phyloP scores from a whole-genome alignment of 1,140 invertebrate genomes.

The Lutraria rhynchaena region DNA sequence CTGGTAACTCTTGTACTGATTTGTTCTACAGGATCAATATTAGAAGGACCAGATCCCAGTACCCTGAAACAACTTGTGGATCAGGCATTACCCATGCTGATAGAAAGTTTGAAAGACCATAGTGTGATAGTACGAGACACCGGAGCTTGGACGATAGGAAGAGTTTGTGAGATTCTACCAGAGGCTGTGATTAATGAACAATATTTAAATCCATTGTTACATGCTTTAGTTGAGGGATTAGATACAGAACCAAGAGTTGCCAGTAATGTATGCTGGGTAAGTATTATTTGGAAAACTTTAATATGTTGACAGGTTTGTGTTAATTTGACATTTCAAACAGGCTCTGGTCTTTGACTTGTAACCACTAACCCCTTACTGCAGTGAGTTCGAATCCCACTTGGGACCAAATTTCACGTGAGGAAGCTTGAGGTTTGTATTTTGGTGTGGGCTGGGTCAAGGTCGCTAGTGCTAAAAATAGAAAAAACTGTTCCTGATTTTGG shows the following conservation, averaged over 20 bases:
- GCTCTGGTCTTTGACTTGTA: too few species aligned
- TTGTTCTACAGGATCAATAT: constrained; percentile 88
- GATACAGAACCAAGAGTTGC: constrained; percentile 96
- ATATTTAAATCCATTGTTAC: constrained; percentile 89
- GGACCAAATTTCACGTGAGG: too few species aligned
- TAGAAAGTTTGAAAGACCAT: constrained; percentile 94
- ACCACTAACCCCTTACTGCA: too few species aligned
- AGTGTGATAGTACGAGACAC: constrained; percentile 97
- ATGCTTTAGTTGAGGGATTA: constrained; percentile 94
- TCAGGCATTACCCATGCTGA: constrained; percentile 97
- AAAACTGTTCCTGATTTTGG: too few species aligned
- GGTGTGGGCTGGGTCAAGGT: too few species aligned
- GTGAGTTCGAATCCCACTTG: too few species aligned
- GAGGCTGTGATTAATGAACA: constrained; percentile 96
- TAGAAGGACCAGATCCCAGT: constrained; percentile 94
- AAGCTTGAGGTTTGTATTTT: too few species aligned
- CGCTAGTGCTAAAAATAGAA: too few species aligned
- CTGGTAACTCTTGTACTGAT: too few species aligned
- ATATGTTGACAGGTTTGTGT: background rate
- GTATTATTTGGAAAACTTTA: constrained; percentile 50
- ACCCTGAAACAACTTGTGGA: constrained; percentile 97
- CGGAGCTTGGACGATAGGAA: constrained; percentile 98
- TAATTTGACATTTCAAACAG: too few species aligned
- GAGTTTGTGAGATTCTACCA: constrained; percentile 98
- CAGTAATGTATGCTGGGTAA: constrained; percentile 98